Evolutionary conservation across 2,797 vertebrate genomes (phyloP), one percentile per base, ranked within the genome.

Genomic region (Okamejei kenojei): DNA sequence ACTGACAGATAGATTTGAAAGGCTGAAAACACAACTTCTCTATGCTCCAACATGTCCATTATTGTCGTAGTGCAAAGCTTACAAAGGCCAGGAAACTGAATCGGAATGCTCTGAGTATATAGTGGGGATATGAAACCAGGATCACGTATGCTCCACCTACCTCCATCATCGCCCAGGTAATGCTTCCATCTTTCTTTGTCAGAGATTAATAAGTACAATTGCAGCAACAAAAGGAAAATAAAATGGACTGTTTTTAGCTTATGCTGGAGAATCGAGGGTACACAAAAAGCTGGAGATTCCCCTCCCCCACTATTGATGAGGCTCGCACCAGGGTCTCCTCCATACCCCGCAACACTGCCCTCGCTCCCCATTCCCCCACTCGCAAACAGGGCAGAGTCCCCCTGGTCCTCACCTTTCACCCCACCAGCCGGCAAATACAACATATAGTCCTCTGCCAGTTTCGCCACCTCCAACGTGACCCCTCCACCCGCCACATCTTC

Each of bases 91-190:
- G 95, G 95, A 96, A 96, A 96, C 96, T 95, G 95, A 94, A 95
- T 95, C 95, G 95, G 95, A 9, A 77, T 78, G 95, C 94, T 76
- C 23, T 96, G 95, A 96, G 96, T 96, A 94, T 96, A 94, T 95
- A 96, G 96, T 97, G 96, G 96, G 96, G 96, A 97, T 96, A 95
- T 94, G 94, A 95, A 95, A 95, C 95, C 95, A 95, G 94, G 94
- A 94, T 93, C 88, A 88, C 95, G 94, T 96, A 95, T 29, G 29
- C 95, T 96, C 94, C 94, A 95, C 95, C 93, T 93, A 95, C 95
- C n/a, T n/a, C n/a, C 95, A 95, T 96, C 94, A 95, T 94, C 94
- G 94, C 94, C 76, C 94, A 94, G 94, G 94, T 94, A 93, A 90
- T 94, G 94, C 93, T 94, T 94, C 93, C 93, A 93, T 65, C n/a